Conservation (phyloP, 2,113 vertebrate species). For the Echinops telfairi region DNA sequence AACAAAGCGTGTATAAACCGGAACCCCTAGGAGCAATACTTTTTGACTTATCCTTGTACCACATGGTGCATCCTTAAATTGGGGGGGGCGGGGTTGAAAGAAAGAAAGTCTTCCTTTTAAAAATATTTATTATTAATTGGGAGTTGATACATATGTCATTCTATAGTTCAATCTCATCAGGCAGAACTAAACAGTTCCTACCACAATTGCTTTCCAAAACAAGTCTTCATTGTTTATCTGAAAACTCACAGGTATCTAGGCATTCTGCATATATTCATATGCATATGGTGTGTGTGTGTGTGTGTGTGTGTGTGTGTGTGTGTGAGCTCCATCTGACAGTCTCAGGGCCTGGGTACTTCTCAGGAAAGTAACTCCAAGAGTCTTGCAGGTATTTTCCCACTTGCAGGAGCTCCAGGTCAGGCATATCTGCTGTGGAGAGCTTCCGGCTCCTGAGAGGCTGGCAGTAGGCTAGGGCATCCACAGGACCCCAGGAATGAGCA, state of each 20-base stretch:
- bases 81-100: no score
- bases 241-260: neutral
- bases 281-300: neutral
- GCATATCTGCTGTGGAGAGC: neutral
- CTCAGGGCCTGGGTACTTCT: neutral
- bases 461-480: neutral
- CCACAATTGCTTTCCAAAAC: no score
- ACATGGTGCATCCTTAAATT: neutral
- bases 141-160: no score
- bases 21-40: no score
- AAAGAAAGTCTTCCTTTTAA: no score
- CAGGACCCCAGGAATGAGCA: rapidly evolving
- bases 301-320: no score
- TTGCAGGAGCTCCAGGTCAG: no score
- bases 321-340: neutral
- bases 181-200: no score
- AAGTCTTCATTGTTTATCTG: neutral
- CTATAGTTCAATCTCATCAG: no score
- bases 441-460: neutral
- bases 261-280: neutral
- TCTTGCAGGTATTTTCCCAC: neutral
- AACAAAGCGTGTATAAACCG: no score
- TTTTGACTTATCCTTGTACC: no score
- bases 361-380: neutral
- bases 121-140: no score